phyloP scores from a whole-genome alignment of 2,888 invertebrate genomes.

The Blastobasis adustella region DNA sequence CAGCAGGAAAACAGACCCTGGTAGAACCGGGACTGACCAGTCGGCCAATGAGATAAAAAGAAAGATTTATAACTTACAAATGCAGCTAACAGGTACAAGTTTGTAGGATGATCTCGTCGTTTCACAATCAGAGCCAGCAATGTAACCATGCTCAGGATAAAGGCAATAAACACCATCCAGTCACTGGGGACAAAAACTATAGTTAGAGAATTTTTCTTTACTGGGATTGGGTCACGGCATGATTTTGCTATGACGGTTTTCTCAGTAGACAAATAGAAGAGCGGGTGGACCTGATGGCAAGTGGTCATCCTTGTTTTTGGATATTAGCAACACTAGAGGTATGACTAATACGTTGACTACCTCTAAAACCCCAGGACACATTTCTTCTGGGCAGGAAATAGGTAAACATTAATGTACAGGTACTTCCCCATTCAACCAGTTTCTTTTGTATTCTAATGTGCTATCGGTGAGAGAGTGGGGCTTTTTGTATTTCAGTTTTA shows the following conservation, averaged over 20 bases:
- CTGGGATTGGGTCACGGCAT: too few relatives aligned
- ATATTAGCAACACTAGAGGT: background rate
- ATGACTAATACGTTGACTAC: background rate
- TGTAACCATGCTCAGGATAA: slow-evolving; percentile 78
- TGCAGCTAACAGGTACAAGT: slow-evolving; percentile 83
- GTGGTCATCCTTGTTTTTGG: background rate
- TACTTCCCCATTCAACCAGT: too few relatives aligned
- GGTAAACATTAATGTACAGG: too few relatives aligned
- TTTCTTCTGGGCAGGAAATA: too few relatives aligned
- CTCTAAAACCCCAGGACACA: background rate
- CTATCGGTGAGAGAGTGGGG: too few relatives aligned
- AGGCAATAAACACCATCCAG: slow-evolving; percentile 79
- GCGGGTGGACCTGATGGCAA: background rate
- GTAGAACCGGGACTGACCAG: too few relatives aligned
- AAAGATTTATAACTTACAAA: slow-evolving; percentile 78
- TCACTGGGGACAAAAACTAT: slow-evolving; percentile 51
- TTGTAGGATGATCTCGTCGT: slow-evolving; percentile 84
- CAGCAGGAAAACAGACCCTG: too few relatives aligned
- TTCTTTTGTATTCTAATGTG: too few relatives aligned
- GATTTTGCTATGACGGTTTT: too few relatives aligned
- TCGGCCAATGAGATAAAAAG: too few relatives aligned
- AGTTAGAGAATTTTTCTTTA: too few relatives aligned
- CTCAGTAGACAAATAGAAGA: background rate
- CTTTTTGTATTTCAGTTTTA: too few relatives aligned
- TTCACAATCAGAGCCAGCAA: slow-evolving; percentile 82